Base-by-base conservation (phyloP, 2,797 vertebrate genomes). In the Novumbra hubbsi region DNA sequence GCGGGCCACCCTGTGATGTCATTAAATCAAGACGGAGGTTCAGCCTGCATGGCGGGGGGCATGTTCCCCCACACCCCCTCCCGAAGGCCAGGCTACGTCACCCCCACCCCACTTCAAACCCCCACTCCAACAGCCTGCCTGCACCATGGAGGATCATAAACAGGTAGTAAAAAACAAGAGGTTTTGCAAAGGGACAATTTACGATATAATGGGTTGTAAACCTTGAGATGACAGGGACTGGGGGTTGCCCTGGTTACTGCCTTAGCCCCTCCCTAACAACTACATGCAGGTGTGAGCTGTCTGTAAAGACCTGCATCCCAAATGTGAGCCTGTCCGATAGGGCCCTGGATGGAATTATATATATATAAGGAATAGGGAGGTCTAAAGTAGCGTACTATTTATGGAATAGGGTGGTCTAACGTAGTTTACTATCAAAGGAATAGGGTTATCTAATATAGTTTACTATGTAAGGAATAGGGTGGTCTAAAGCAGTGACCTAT, bases 201-300 rank as follows among this genome's bases (percentile, higher is more conserved):
- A 88, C 83, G 32, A 78, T 75, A 78, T 75, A 77, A 92, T 85
- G 81, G 79, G 85, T 88, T 90, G 79, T 83, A 77, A 93, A 80
- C 86, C 89, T 92, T 91, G 48, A 83, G 79, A 86, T 89, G 86
- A 80, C 79, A 84, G 76, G 77, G 82, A 86, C 80, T 50, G 73
- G 65, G 70, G 78, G 49, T 8, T 4, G 83, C 82, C 91, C 88
- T 92, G 90, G 73, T 85, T 89, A 74, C 28, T 83, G 80, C 92
- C 88, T 77, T 67, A 79, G 67, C 71, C 77, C 76, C 48, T 15
- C 72, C 77, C 87, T 78, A 71, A 74, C 79, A 81, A 64, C 60
- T 82, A 77, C 83, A 91, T 45, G 41, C 41, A 45, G 90, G 89
- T 90, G 88, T 80, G 72, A 84, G 81, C 63, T 60, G 86, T 91